These are phyloP conservation scores for Pyrrhosoma nymphula DNA, from an alignment of 2,888 invertebrate genomes.

Conservation along the genomic window DNA sequence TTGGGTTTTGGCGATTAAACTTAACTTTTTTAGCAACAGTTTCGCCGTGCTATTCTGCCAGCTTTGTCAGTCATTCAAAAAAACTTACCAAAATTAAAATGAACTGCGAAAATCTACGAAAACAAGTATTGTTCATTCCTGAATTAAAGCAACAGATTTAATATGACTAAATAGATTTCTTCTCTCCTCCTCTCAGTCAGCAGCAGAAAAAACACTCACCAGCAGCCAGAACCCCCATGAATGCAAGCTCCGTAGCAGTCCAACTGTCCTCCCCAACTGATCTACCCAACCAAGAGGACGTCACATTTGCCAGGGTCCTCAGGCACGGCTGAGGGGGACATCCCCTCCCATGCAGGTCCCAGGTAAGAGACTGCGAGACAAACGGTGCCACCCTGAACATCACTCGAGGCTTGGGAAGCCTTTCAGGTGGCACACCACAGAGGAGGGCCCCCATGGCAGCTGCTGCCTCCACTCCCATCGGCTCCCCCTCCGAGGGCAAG, in stretches of 20 bases:
- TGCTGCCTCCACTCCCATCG: background rate
- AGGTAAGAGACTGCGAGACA: background rate
- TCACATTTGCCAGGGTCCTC: background rate
- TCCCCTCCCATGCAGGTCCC: background rate
- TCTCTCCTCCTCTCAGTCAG: too few species aligned
- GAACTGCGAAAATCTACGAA: too few species aligned
- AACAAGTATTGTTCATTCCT: too few species aligned
- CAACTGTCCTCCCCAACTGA: background rate
- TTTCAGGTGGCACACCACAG: background rate
- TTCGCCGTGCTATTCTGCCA: too few species aligned
- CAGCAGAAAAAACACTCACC: background rate
- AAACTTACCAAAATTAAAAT: too few species aligned
- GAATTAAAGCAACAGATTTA: too few species aligned
- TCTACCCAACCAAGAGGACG: background rate
- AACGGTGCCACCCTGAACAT: constrained; percentile 13
- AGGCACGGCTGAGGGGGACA: constrained; percentile 44
- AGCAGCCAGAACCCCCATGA: constrained; percentile 11
- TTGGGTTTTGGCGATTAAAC: too few species aligned
- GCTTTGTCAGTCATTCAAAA: too few species aligned
- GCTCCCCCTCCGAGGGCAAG: background rate
- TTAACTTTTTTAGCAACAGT: too few species aligned
- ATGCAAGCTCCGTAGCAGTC: background rate
- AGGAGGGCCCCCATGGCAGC: constrained; percentile 25
- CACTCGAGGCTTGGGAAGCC: background rate
- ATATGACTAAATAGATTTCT: too few species aligned